Evolutionary conservation across 35 echinoderm and acorn worm species (phyloP).

Genomic region (Apostichopus parvimensis): DNA sequence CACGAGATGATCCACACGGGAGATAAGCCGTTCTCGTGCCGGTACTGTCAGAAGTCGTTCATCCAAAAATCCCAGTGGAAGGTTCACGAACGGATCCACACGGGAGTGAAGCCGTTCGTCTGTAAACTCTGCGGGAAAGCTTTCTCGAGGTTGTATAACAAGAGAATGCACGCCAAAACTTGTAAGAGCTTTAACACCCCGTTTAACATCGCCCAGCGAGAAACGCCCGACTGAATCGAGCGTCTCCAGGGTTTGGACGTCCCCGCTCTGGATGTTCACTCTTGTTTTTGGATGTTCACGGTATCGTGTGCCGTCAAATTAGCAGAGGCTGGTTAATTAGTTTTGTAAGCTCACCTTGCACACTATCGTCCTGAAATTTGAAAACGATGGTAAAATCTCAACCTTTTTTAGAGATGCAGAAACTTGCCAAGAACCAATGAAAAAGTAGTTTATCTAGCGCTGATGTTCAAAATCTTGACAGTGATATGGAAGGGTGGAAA

Average conservation of each 20-base stretch:
- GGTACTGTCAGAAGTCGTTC: conserved; percentile 59
- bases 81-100: conserved; percentile 59
- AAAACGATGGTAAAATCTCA: too few species aligned
- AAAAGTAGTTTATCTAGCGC: too few species aligned
- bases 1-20: conserved; percentile 49
- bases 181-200: neutral
- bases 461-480: too few species aligned
- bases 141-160: conserved; percentile 45
- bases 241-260: neutral
- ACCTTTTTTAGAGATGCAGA: too few species aligned
- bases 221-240: neutral
- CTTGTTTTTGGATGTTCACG: too few species aligned
- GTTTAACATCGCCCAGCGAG: conserved; percentile 8
- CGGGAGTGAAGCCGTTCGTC: conserved; percentile 51
- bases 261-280: too few species aligned
- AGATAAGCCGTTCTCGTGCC: conserved; percentile 43
- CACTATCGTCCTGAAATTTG: too few species aligned
- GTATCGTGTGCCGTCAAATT: too few species aligned
- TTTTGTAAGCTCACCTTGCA: too few species aligned
- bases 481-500: too few species aligned
- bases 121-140: conserved; percentile 60
- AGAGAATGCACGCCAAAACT: conserved; percentile 39
- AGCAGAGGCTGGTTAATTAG: too few species aligned
- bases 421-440: too few species aligned
- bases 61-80: conserved; percentile 30